Conservation (phyloP, 2,888 invertebrate genomes). For the Calliphora vomitoria region DNA sequence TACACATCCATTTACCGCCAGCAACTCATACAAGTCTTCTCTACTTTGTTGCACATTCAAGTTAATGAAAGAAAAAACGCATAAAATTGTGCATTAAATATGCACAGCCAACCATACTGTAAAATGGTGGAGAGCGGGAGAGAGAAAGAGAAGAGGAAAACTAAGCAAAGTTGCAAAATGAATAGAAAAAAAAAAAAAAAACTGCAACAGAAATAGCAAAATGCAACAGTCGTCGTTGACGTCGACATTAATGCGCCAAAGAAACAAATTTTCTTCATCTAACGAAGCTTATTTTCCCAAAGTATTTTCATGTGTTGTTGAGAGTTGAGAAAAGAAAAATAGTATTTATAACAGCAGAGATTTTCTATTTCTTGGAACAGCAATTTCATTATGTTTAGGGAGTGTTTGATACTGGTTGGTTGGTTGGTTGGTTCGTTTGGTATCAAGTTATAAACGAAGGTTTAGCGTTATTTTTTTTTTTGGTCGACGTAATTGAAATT, state of each 20-base stretch:
- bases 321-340: slow-evolving; percentile 7
- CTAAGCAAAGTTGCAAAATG: no score
- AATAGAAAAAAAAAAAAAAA: background rate
- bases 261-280: slow-evolving; percentile 18
- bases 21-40: slow-evolving; percentile 17
- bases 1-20: slow-evolving; percentile 35
- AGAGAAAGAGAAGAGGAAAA: background rate
- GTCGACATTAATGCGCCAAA: slow-evolving; percentile 10
- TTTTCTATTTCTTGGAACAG: slow-evolving; percentile 8
- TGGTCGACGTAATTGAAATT: background rate
- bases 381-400: background rate
- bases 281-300: slow-evolving; percentile 39
- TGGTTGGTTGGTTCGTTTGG: no score
- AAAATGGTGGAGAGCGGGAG: background rate
- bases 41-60: slow-evolving; percentile 42
- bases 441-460: no score
- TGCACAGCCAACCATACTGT: background rate
- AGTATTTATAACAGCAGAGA: background rate
- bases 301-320: slow-evolving; percentile 19
- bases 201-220: background rate
- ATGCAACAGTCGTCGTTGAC: slow-evolving; percentile 8
- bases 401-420: background rate
- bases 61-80: slow-evolving; percentile 37
- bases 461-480: no score
- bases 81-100: slow-evolving; percentile 7